Conservation (phyloP, 2,113 vertebrate genomes). For the Nibea coibor region DNA sequence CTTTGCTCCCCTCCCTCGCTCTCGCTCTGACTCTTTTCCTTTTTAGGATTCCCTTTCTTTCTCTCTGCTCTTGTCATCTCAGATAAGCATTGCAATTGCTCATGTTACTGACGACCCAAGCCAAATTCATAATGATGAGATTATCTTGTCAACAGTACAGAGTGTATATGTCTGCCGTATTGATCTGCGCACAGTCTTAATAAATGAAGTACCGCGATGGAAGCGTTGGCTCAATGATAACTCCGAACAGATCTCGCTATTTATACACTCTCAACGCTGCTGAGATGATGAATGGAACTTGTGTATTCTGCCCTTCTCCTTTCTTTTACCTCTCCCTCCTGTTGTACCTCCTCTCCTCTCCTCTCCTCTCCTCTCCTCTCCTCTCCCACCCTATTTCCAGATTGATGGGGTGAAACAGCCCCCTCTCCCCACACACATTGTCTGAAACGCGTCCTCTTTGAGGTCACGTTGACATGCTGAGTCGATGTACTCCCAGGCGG, state of each 20-base stretch:
- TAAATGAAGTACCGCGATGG: constrained; percentile 78
- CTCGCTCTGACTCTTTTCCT: constrained; percentile 22
- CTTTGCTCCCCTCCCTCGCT: constrained; percentile 1
- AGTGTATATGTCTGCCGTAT: constrained; percentile 78
- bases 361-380: background rate
- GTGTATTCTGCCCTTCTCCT: constrained; percentile 21
- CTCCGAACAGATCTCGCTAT: constrained; percentile 63
- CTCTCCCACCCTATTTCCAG: constrained; percentile 5
- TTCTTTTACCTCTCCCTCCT: background rate
- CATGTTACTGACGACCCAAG: constrained; percentile 78
- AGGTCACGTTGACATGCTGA: constrained; percentile 74
- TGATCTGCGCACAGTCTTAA: constrained; percentile 78
- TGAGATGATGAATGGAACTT: constrained; percentile 74
- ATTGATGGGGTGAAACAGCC: constrained; percentile 52
- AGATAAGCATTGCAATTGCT: constrained; percentile 80
- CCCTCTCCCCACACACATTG: constrained; percentile 19
- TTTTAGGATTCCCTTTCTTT: constrained; percentile 53
- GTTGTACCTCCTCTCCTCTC: background rate
- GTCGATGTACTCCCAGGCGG: constrained; percentile 71
- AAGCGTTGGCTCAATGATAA: constrained; percentile 74
- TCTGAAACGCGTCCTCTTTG: constrained; percentile 58
- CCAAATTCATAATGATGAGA: constrained; percentile 84
- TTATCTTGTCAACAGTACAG: constrained; percentile 83
- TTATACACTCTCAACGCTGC: constrained; percentile 65
- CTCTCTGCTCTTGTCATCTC: constrained; percentile 71